These are phyloP conservation scores for Tupaia chinensis DNA, from an alignment of 2,113 vertebrate species.

Conservation along the genomic window DNA sequence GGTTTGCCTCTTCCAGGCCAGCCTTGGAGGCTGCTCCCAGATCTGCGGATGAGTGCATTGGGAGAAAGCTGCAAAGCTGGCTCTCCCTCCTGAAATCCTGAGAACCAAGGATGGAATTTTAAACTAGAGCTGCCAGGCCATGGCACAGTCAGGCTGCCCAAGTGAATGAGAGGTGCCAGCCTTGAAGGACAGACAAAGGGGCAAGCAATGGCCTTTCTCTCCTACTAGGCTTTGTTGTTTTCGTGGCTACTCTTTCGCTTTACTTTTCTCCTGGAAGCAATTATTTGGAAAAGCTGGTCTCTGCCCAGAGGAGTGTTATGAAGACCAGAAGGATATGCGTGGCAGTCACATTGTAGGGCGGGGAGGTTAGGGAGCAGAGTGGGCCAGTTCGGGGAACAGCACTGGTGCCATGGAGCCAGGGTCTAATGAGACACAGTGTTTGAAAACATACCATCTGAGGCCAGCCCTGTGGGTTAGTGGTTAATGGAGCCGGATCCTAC, in stretches of 20 bases:
- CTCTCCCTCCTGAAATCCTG: conserved; percentile 46
- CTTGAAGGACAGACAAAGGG: neutral
- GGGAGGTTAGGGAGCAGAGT: neutral
- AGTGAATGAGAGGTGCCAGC: neutral
- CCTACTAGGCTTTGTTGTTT: neutral
- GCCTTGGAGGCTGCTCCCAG: neutral
- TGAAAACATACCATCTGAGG: neutral
- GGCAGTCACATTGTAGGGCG: neutral
- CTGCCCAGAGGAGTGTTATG: neutral
- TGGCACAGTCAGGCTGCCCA: neutral
- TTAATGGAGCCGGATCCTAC: no score
- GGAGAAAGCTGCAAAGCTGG: conserved; percentile 47
- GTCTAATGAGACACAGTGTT: neutral
- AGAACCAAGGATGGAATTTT: neutral
- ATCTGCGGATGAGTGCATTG: neutral
- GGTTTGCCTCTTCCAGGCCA: conserved; percentile 17
- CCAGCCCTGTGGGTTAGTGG: no score
- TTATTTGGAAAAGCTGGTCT: neutral
- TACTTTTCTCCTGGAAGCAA: conserved; percentile 35
- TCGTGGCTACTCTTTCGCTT: neutral
- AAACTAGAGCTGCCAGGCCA: neutral
- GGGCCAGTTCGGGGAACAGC: neutral
- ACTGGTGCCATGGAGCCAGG: neutral
- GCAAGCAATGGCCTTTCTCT: neutral
- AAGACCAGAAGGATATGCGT: neutral